These are phyloP conservation scores for Nephrotoma flavescens DNA, from an alignment of 2,888 invertebrate genomes.

Conservation along the genomic window DNA sequence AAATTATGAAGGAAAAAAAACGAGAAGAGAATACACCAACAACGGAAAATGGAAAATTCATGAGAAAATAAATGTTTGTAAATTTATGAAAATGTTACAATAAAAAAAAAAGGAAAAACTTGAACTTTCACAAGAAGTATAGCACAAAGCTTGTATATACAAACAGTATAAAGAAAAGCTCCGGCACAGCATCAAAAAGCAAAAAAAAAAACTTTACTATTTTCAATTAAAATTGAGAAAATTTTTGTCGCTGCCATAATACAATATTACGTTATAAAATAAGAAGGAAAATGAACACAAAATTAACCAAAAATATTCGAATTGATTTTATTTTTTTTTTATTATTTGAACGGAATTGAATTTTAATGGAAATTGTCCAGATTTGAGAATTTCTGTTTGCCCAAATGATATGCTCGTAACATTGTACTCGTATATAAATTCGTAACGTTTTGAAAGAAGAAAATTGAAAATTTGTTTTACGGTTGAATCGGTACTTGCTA, in stretches of 20 bases:
- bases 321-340: not conserved
- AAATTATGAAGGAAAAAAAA: not conserved
- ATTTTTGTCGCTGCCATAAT: not conserved
- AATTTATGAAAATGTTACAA: not conserved
- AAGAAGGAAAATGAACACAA: not conserved
- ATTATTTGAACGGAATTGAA: not conserved
- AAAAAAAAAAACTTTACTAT: not conserved
- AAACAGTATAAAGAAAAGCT: not conserved
- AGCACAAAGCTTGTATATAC: not conserved
- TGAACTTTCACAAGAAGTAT: not conserved
- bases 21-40: not conserved
- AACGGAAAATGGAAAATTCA: not conserved
- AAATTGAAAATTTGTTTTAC: too few species aligned
- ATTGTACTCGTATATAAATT: too few species aligned
- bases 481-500: too few species aligned
- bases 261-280: too few species aligned
- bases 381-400: not conserved
- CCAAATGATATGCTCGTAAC: too few species aligned
- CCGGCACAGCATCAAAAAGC: not conserved
- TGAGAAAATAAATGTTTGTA: not conserved
- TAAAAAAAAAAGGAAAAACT: not conserved
- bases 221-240: not conserved
- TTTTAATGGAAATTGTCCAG: not conserved
- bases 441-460: too few species aligned
- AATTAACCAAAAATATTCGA: not conserved